Evolutionary conservation across 2,797 vertebrate species (phyloP).

Genomic region (Acipenser ruthenus): DNA sequence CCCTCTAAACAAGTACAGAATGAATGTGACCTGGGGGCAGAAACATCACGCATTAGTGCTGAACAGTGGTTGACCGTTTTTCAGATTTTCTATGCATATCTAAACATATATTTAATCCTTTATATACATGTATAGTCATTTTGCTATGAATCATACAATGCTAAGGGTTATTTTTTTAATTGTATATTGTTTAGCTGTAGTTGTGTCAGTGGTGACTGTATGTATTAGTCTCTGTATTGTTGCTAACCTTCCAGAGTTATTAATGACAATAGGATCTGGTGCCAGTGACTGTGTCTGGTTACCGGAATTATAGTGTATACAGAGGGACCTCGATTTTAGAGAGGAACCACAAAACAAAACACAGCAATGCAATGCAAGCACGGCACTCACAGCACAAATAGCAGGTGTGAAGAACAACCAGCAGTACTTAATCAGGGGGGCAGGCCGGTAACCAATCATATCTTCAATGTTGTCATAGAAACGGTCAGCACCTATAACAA

Average conservation of each 20-base stretch:
- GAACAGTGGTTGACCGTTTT: background rate
- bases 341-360: too few species aligned
- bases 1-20: constrained; percentile 21
- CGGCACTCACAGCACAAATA: constrained; percentile 51
- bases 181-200: too few species aligned
- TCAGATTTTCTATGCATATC: background rate
- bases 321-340: background rate
- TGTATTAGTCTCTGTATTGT: too few species aligned
- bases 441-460: constrained; percentile 60
- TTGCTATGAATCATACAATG: too few species aligned
- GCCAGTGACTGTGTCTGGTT: background rate
- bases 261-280: background rate
- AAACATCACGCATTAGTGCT: background rate
- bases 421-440: constrained; percentile 59
- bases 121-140: background rate
- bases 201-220: too few species aligned
- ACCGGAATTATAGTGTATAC: too few species aligned
- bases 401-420: constrained; percentile 65
- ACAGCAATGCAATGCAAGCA: constrained; percentile 2
- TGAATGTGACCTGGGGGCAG: constrained; percentile 33
- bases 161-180: too few species aligned
- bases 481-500: constrained; percentile 58
- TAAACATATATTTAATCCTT: background rate
- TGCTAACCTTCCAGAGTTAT: background rate
- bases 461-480: constrained; percentile 68